Conservation (phyloP, 2,888 invertebrate genomes). For the Pseudolycoriella hygida region DNA sequence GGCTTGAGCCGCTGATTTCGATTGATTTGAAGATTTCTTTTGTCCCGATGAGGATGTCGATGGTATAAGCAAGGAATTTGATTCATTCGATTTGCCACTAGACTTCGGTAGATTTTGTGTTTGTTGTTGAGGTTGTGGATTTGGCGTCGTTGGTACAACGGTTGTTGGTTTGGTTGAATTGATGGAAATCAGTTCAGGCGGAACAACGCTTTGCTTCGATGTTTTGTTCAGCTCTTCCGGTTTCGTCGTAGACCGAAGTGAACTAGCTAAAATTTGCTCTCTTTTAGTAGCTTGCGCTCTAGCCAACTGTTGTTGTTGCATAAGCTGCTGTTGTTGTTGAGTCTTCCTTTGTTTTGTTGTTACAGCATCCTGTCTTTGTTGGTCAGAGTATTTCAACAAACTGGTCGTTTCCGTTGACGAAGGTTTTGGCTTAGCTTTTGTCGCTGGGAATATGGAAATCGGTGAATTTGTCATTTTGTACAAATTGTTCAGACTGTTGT, state of each 20-base stretch:
- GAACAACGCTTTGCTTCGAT: constrained; percentile 10
- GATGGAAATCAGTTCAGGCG: constrained; percentile 13
- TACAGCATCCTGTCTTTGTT: neutral
- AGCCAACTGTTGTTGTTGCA: neutral
- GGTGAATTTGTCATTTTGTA: neutral
- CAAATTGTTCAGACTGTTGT: neutral
- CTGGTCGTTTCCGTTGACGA: neutral
- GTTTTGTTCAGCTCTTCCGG: constrained; percentile 14
- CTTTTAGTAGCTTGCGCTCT: neutral
- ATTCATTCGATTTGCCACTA: neutral
- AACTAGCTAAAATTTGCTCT: too few relatives aligned
- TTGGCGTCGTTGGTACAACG: neutral
- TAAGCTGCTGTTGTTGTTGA: neutral
- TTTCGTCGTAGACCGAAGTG: neutral
- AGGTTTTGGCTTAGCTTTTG: neutral
- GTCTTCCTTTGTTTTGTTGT: neutral
- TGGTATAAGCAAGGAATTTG: neutral
- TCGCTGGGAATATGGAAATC: neutral
- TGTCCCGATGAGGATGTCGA: neutral
- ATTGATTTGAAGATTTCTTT: constrained; percentile 2
- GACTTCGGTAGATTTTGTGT: neutral
- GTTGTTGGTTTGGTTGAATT: constrained; percentile 6
- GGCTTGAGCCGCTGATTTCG: neutral
- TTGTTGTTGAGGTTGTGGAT: neutral
- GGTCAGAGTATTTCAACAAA: neutral